These are phyloP conservation scores for Sciurus carolinensis DNA, from an alignment of 2,797 vertebrate species.

Conservation along the genomic window DNA sequence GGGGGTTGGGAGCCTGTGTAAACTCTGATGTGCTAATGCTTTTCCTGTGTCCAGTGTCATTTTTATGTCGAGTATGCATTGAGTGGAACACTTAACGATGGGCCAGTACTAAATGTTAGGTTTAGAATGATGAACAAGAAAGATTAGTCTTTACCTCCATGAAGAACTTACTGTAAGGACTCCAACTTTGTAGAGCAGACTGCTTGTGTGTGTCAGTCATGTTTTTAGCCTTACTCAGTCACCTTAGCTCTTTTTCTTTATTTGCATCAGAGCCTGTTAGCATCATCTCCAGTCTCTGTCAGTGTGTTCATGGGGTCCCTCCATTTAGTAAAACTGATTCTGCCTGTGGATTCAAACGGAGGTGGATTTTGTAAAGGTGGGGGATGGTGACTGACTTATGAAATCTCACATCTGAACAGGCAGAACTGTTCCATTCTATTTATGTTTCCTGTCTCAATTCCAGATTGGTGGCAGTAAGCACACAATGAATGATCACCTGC, in stretches of 20 bases:
- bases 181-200: background rate
- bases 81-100: background rate
- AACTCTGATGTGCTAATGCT: background rate
- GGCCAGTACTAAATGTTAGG: background rate
- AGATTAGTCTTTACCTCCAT: background rate
- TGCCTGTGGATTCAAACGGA: background rate
- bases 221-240: background rate
- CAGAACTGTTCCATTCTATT: background rate
- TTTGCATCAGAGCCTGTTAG: background rate
- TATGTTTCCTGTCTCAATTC: slow-evolving; percentile 83
- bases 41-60: slow-evolving; percentile 2
- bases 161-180: background rate
- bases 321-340: background rate
- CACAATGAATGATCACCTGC: slow-evolving; percentile 95
- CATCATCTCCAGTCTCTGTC: background rate
- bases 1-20: background rate
- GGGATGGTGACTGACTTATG: background rate
- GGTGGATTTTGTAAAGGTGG: background rate
- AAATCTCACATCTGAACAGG: background rate
- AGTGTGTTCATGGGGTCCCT: background rate
- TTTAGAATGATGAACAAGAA: background rate
- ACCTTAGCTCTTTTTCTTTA: background rate
- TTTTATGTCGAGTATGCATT: background rate
- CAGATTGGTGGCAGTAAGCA: slow-evolving; percentile 95
- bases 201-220: background rate